phyloP scores from a whole-genome alignment of 37 sponge, comb jelly and placozoan species.

The Tethya wilhelma region DNA sequence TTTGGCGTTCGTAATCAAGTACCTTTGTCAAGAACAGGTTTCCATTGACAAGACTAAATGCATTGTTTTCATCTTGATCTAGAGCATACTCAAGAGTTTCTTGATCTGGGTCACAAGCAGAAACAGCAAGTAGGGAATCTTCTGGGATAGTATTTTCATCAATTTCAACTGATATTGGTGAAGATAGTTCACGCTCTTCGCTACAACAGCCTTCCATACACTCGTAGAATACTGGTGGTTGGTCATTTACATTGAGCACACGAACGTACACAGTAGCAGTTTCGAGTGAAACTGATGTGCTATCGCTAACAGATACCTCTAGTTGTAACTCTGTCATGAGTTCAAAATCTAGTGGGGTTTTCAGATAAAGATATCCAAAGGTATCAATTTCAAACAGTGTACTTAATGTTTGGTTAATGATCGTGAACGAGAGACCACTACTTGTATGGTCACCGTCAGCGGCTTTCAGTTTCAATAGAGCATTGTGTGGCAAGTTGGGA shows the following conservation, averaged over 20 bases:
- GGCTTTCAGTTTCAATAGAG: conserved; percentile 16
- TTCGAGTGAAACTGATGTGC: conserved; percentile 20
- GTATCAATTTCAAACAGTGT: conserved; percentile 25
- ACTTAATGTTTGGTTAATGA: neutral
- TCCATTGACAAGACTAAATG: neutral
- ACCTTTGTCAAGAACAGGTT: conserved; percentile 2
- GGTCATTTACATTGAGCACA: conserved; percentile 50
- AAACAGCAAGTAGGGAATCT: neutral
- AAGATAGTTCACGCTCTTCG: neutral
- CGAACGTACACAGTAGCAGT: conserved; percentile 20
- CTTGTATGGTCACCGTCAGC: conserved; percentile 7
- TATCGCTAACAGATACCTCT: conserved; percentile 47
- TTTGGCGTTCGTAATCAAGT: conserved; percentile 52
- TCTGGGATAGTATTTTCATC: conserved; percentile 48
- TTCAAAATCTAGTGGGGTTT: conserved; percentile 56
- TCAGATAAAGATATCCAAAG: conserved; percentile 47
- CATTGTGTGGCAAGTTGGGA: conserved; percentile 27
- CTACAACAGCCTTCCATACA: conserved; percentile 55
- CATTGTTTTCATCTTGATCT: neutral
- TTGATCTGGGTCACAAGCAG: conserved; percentile 53
- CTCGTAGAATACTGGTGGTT: conserved; percentile 38
- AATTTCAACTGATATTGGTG: neutral
- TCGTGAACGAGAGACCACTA: conserved; percentile 10
- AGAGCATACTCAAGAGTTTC: conserved; percentile 29
- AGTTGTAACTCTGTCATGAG: conserved; percentile 2